Conservation (phyloP, 2,797 vertebrate species). For the Helarctos malayanus region DNA sequence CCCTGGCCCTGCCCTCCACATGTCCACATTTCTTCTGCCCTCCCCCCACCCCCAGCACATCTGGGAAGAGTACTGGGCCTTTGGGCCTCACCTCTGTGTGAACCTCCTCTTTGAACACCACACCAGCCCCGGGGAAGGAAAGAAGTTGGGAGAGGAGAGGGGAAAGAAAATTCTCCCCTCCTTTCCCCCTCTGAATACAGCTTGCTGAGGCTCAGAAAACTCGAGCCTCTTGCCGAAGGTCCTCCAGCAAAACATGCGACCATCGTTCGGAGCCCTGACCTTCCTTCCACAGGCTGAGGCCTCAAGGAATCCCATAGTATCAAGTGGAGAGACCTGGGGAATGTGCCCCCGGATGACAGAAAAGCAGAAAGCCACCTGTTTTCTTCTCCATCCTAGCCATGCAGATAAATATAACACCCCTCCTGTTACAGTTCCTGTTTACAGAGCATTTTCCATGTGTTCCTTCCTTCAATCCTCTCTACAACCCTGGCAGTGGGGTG, state of each 20-base stretch:
- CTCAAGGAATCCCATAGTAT: conserved; percentile 64
- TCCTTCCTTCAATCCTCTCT: neutral
- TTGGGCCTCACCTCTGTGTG: conserved; percentile 78
- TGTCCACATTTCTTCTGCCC: conserved; percentile 74
- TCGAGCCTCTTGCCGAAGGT: conserved; percentile 14
- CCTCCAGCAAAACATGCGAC: conserved; percentile 59
- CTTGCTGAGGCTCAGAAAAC: conserved; percentile 33
- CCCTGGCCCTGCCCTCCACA: conserved; percentile 74
- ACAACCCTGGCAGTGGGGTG: neutral
- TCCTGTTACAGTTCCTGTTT: conserved; percentile 41
- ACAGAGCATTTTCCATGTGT: conserved; percentile 38
- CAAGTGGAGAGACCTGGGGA: conserved; percentile 54
- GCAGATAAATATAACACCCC: conserved; percentile 74
- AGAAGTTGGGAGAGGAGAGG: neutral
- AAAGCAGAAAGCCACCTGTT: conserved; percentile 65
- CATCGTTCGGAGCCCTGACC: conserved; percentile 48
- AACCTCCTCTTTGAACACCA: conserved; percentile 78
- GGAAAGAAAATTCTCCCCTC: conserved; percentile 47
- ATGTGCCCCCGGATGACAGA: conserved; percentile 65
- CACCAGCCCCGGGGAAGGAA: conserved; percentile 41
- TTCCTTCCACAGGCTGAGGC: conserved; percentile 59
- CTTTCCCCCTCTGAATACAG: neutral
- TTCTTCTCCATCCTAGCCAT: conserved; percentile 62
- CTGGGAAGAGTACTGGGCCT: conserved; percentile 70
- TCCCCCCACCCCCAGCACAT: conserved; percentile 52